Conservation (phyloP, 2,888 invertebrate species). For the Chouioia cunea region DNA sequence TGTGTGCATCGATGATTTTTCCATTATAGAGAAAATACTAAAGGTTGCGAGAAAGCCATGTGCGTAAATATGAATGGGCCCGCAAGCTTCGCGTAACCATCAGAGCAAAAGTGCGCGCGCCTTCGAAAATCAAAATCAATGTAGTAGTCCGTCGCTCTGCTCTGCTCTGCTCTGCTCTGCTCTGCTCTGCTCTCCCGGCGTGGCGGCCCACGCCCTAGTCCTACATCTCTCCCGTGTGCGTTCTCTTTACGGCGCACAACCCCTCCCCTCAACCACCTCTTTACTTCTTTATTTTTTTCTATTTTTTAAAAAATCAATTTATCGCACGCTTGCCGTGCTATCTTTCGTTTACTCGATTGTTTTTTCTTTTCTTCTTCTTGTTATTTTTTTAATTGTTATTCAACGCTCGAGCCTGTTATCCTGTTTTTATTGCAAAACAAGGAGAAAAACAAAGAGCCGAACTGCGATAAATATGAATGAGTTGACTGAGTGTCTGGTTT, state of each 20-base stretch:
- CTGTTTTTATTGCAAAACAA: no score
- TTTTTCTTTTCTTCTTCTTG: constrained; percentile 18
- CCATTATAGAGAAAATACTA: no score
- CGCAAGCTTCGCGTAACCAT: constrained; percentile 45
- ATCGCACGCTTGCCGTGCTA: background rate
- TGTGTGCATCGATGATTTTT: no score
- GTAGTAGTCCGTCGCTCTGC: constrained; percentile 54
- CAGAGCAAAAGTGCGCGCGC: constrained; percentile 58
- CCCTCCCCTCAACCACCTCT: no score
- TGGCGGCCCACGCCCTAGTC: constrained; percentile 61
- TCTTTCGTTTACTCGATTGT: constrained; percentile 19
- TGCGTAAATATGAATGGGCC: constrained; percentile 54
- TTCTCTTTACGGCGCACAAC: constrained; percentile 47
- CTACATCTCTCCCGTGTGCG: constrained; percentile 19
- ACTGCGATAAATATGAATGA: no score
- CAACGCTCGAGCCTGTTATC: no score
- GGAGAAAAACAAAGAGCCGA: no score
- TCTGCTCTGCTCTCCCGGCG: constrained; percentile 3
- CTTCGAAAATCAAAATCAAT: constrained; percentile 66
- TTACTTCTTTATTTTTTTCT: background rate
- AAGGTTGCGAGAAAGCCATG: no score
- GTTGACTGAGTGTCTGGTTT: no score
- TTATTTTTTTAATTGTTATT: background rate
- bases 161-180: constrained; percentile 37
- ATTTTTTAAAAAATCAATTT: background rate